A percentile compares a stretch with the other conserved stretches of the same genome.
phyloP scores from a whole-genome alignment of 1,140 invertebrate species.

The Drosophila nigromelanica region DNA sequence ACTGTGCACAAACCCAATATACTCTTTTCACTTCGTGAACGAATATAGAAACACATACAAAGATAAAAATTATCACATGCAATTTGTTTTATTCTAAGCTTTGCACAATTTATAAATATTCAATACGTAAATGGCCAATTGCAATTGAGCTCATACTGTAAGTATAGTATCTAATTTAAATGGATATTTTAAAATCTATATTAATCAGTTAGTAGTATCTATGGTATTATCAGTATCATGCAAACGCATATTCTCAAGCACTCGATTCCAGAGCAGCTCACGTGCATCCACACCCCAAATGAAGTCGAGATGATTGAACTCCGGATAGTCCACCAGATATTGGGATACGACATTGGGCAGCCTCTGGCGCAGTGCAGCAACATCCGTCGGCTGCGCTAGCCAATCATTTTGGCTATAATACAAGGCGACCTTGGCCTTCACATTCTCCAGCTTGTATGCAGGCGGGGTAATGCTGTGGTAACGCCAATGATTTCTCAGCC shows the following conservation, averaged over 20 bases:
- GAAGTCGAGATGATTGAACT: conserved; percentile 87
- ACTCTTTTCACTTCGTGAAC: too few relatives aligned
- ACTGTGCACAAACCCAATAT: too few relatives aligned
- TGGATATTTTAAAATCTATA: neutral
- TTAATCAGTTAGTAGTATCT: conserved; percentile 27
- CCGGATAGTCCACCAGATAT: conserved; percentile 80
- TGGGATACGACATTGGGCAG: conserved; percentile 84
- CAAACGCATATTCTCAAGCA: conserved; percentile 80
- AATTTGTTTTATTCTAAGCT: conserved; percentile 20
- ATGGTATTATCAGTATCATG: conserved; percentile 38
- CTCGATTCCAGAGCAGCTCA: conserved; percentile 83
- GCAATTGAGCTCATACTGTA: conserved; percentile 34
- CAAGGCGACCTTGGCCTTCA: conserved; percentile 87
- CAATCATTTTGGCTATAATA: conserved; percentile 88
- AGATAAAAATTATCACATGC: conserved; percentile 22
- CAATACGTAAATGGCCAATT: conserved; percentile 21
- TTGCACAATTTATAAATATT: conserved; percentile 22
- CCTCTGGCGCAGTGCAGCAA: conserved; percentile 77
- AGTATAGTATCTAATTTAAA: conserved; percentile 17
- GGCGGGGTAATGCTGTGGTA: conserved; percentile 86
- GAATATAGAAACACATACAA: too few relatives aligned
- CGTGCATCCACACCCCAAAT: conserved; percentile 85
- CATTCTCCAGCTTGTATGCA: conserved; percentile 86
- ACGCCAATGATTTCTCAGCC: conserved; percentile 78
- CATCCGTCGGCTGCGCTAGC: conserved; percentile 85